phyloP scores from a whole-genome alignment of 2,113 vertebrate species.

The Tylochromis polylepis region DNA sequence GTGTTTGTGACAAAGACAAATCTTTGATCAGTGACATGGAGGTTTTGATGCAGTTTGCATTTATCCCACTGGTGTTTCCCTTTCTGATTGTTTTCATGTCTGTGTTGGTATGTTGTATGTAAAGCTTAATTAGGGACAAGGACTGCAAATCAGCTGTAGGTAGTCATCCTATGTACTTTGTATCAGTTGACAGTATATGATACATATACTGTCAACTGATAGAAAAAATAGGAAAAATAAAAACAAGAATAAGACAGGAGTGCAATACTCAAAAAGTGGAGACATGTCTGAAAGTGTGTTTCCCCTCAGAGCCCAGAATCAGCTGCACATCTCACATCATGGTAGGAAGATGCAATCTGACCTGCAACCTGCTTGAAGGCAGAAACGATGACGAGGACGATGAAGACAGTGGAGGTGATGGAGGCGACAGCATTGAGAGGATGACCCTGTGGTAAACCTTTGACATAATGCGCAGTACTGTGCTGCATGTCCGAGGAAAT shows the following conservation, averaged over 20 bases:
- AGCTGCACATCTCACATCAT: slow-evolving; percentile 52
- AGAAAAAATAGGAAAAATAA: neutral
- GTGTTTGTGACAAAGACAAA: neutral
- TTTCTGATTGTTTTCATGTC: neutral
- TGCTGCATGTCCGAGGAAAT: neutral
- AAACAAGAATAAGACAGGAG: neutral
- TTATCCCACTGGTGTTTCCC: neutral
- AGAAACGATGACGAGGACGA: neutral
- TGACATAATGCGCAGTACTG: rapidly evolving
- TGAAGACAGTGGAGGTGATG: neutral
- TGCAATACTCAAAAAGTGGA: neutral
- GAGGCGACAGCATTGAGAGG: neutral
- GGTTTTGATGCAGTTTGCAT: neutral
- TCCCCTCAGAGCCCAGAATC: slow-evolving; percentile 17
- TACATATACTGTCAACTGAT: neutral
- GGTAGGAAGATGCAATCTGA: neutral
- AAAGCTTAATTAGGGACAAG: neutral
- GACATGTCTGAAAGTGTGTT: neutral
- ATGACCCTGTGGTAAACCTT: slow-evolving; percentile 57
- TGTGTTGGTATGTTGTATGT: neutral
- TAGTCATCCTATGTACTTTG: neutral
- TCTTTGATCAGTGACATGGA: neutral
- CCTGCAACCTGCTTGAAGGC: slow-evolving; percentile 24
- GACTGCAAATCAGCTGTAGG: neutral
- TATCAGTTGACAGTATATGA: neutral